Evolutionary conservation across 2,888 invertebrate genomes (phyloP).

Genomic region (Lepetodrilus schrolli): DNA sequence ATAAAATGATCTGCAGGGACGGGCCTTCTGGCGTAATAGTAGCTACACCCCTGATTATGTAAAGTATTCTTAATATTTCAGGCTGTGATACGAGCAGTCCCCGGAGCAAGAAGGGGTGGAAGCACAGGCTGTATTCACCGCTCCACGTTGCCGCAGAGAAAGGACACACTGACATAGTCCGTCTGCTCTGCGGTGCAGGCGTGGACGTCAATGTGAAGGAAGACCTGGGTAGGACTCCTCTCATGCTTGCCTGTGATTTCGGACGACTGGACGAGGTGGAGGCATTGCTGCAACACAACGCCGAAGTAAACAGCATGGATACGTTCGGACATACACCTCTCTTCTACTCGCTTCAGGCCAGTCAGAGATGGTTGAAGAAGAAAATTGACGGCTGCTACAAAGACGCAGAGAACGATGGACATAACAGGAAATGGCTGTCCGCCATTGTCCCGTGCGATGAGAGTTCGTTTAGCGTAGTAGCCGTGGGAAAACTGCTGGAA

Average conservation of each 20-base stretch:
- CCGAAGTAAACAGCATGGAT: neutral
- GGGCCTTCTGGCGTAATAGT: too few relatives aligned
- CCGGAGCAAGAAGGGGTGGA: conserved; percentile 2
- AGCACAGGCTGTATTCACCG: conserved; percentile 2
- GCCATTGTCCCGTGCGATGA: neutral
- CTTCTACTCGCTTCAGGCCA: neutral
- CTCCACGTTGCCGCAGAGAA: neutral
- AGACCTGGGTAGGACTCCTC: neutral
- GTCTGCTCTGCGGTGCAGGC: neutral
- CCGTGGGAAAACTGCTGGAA: neutral
- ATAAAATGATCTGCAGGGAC: neutral
- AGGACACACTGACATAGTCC: conserved; percentile 10
- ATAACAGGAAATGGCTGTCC: neutral
- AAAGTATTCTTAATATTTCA: neutral
- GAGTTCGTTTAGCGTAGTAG: neutral
- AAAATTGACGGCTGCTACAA: neutral
- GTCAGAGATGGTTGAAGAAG: neutral
- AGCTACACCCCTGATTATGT: too few relatives aligned
- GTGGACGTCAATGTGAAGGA: neutral
- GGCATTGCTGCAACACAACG: neutral
- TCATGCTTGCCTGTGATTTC: neutral
- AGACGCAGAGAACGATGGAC: neutral
- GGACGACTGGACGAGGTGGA: conserved; percentile 1
- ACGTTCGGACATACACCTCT: conserved; percentile 10
- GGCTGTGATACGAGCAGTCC: neutral